A percentile compares a stretch with the other conserved stretches of the same genome.
These are phyloP conservation scores for Hylaeus anthracinus DNA, from an alignment of 1,140 invertebrate genomes.

Conservation along the genomic window DNA sequence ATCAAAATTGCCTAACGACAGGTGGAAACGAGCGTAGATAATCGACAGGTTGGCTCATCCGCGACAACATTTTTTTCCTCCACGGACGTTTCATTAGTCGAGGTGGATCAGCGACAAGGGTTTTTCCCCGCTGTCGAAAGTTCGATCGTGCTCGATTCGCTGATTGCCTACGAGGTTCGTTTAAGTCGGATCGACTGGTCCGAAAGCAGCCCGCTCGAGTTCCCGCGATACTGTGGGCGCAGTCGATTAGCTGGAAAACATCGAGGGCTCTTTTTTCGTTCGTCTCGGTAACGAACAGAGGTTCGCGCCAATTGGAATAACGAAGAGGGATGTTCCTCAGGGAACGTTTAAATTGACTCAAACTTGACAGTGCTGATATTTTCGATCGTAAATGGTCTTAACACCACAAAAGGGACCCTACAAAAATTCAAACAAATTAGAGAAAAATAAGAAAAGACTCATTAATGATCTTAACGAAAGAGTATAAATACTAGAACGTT, in stretches of 20 bases:
- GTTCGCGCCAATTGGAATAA: not conserved
- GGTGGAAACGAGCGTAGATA: not conserved
- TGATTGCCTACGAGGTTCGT: slow-evolving; percentile 3
- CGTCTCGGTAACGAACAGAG: not conserved
- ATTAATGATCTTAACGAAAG: no score
- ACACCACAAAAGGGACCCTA: no score
- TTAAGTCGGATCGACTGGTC: not conserved
- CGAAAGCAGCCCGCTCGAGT: not conserved
- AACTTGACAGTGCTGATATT: no score
- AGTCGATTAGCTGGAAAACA: slow-evolving; percentile 13
- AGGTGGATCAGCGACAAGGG: not conserved
- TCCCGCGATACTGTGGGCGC: not conserved
- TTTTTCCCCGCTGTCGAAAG: not conserved
- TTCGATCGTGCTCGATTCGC: not conserved
- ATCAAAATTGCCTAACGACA: not conserved
- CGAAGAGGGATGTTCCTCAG: not conserved
- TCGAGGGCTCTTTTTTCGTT: not conserved
- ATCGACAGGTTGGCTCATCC: not conserved
- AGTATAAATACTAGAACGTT: no score
- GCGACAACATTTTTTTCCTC: not conserved
- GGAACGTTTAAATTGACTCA: not conserved
- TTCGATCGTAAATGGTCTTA: no score
- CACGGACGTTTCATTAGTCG: not conserved
- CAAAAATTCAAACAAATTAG: no score
- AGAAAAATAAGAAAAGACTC: no score